A percentile compares a stretch with the other conserved stretches of the same genome.
These are phyloP conservation scores for Vireo griseus DNA, from an alignment of 2,797 vertebrate species.

Conservation along the genomic window DNA sequence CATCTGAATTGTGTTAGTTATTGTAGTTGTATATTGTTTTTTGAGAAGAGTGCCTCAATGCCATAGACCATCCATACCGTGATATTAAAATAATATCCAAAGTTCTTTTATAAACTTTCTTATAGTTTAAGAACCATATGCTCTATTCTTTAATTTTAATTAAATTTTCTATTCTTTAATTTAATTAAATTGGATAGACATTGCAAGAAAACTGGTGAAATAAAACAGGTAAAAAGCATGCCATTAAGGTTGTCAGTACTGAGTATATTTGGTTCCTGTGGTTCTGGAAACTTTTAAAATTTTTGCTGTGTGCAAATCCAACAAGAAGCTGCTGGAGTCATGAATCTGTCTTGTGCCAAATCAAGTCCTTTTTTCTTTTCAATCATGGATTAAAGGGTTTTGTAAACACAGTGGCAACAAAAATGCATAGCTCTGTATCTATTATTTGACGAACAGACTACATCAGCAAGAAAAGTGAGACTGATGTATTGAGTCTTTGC, in stretches of 20 bases:
- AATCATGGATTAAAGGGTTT: neutral
- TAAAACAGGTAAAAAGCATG: neutral
- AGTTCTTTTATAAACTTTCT: neutral
- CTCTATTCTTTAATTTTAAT: neutral
- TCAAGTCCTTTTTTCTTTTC: neutral
- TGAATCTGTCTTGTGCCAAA: neutral
- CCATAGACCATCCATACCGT: neutral
- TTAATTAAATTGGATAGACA: neutral
- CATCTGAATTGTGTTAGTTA: neutral
- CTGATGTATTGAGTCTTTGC: neutral
- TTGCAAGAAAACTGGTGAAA: neutral
- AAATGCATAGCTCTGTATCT: neutral
- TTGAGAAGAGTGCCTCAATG: neutral
- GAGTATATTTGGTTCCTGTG: neutral
- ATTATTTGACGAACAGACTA: neutral
- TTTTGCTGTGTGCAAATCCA: neutral
- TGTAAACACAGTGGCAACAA: neutral
- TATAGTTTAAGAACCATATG: neutral
- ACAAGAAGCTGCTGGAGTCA: neutral
- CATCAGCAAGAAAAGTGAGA: neutral
- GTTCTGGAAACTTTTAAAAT: neutral
- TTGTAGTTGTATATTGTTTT: neutral
- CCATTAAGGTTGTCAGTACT: neutral
- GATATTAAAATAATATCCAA: neutral
- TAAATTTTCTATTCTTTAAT: neutral